Base-by-base conservation (phyloP, 2,888 invertebrate genomes). In the Limnephilus marmoratus region DNA sequence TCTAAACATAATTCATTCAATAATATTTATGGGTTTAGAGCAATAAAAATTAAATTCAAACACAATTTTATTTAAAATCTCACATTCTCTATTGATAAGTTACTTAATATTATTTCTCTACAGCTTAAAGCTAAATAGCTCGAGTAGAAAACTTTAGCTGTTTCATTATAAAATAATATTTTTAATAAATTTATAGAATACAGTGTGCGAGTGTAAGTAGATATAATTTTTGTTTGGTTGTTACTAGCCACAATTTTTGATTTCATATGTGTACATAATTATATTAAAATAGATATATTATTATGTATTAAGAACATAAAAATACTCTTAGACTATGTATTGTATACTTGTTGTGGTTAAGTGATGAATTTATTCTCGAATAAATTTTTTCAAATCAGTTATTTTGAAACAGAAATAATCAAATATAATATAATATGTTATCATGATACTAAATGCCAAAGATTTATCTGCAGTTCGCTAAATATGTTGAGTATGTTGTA, bases 391-490 rank as follows among this genome's bases (percentile, higher is more conserved):
- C 7, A 41, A 37, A 45, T 49, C 41, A 24, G 24, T n/a, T 45
- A n/a, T 45, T 85, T 29, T 37, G 29, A 86, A 86, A 86, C 37
- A 41, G 11, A 37, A n/a, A 85, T 34, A 86, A 41, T 86, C 29
- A 37, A n/a, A 41, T 82, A 34, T 82, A 34, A 15, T 82, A 82
- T 15, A 31, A 34, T 13, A 34, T 82, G 5, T 82, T 31, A 34
- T 82, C 29, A 82, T 34, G 29, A 34, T 53, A 45, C 29, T 49
- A 53, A 87, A 87, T 68, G 53, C 87, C 87, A 87, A 87, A 87
- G 87, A 87, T 87, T 87, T 49, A 31, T 87, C 53, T 34, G 31
- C 53, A 87, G 29, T 87, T 87, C 7, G 15, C 29, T 68, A 87
- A 87, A 87, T 49, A 53, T 53, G 49, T 31, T 31, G 24, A 85